phyloP scores from a whole-genome alignment of 2,888 invertebrate genomes.

The Cepaea hortensis region DNA sequence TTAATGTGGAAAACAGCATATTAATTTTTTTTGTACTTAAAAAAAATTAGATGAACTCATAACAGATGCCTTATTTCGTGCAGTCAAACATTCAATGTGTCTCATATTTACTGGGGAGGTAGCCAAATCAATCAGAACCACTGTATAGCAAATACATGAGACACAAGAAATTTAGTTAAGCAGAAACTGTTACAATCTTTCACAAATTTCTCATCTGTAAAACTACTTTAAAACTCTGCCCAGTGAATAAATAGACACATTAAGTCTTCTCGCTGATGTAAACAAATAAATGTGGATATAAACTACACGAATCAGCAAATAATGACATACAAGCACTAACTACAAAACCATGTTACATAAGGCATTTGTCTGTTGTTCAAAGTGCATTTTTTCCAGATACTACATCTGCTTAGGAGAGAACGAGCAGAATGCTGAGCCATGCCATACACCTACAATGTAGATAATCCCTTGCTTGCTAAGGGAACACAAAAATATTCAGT shows the following conservation, averaged over 20 bases:
- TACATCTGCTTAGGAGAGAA: background rate
- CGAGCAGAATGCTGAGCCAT: constrained; percentile 18
- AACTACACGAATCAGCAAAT: background rate
- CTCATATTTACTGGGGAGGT: background rate
- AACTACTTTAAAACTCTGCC: background rate
- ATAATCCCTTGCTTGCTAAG: background rate
- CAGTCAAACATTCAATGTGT: background rate
- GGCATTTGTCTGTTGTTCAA: constrained; percentile 1
- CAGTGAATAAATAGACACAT: constrained; percentile 6
- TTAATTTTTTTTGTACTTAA: no score
- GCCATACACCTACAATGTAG: constrained; percentile 20
- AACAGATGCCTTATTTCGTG: constrained; percentile 8
- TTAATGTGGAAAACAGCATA: no score
- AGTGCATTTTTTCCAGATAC: background rate
- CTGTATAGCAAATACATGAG: no score
- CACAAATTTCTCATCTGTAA: no score
- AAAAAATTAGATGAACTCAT: background rate
- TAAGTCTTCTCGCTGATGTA: background rate
- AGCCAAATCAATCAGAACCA: background rate
- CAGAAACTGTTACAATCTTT: no score
- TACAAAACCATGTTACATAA: background rate
- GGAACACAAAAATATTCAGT: constrained; percentile 18
- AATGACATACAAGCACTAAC: background rate
- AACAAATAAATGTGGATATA: no score
- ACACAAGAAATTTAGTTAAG: no score